Evolutionary conservation across 92 coral and sea anemone species (phyloP), one percentile per base, ranked within the genome.

Genomic region (Phenganax subtilis): DNA sequence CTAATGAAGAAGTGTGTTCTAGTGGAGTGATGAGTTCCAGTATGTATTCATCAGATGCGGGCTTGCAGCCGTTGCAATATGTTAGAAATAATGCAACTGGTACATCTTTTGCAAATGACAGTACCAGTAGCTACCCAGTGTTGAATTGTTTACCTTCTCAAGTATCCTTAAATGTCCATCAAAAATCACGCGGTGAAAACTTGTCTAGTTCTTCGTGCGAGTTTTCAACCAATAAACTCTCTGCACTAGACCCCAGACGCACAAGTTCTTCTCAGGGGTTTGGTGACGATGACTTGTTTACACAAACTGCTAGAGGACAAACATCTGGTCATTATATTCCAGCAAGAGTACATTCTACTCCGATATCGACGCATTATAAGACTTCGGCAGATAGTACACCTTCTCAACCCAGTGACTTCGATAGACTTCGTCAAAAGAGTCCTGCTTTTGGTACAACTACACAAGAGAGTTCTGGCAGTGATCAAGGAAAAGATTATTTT

Each of bases 401-500:
- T 9, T 12, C 47, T 4, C 55, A 17, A 25, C 16, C 25, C 57
- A 57, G 20, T 29, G 74, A 64, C 14, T 16, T 37, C 47, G 47
- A 37, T 37, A 37, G 47, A 37, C 47, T 37, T 37, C 47, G 47
- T 37, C 47, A 37, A 37, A 37, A 37, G 47, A 37, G 47, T 37
- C 47, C 47, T 37, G 47, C 47, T 37, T 37, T 37, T 37, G 47
- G 47, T 37, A 37, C 2, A 37, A 37, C 2, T 37, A 61, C 67
- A 28, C n/a, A 28, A 12, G 67, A 17, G 25, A 28, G 25, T 17
- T 61, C 27, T 61, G 67, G 17, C 27, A 30, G 72, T 70, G 57
- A 61, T 20, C 82, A 69, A 31, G 90, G 83, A 60, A 82, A 82
- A 57, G 97, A 91, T 71, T 91, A 91, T 84, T 93, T 93, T 73